Base-by-base conservation (phyloP, 2,888 invertebrate species). In the Trachelus iudaicus region DNA sequence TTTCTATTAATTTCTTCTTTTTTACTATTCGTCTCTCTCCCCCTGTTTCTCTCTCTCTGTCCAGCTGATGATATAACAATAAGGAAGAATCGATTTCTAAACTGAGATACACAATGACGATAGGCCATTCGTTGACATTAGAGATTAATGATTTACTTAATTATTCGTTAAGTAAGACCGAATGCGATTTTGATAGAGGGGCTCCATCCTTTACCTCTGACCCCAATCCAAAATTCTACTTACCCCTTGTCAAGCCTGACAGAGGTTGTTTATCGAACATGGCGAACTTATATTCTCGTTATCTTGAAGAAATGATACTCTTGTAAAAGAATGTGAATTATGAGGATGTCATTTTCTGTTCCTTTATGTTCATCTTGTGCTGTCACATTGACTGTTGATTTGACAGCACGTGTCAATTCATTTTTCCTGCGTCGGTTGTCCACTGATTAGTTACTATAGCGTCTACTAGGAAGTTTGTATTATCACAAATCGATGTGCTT, bases 401-500 rank as follows among this genome's bases (percentile, higher is more conserved):
- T 56, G 40, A 23, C 40, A 56, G 40, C 40, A 23, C 76, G 78
- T 75, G 81, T 81, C 79, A 76, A 79, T 77, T 82, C 81, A 80
- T 81, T 79, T 82, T 84, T 75, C 79, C 82, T 82, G 84, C 85
- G 83, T 88, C 87, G 86, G 85, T 87, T 80, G 81, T 84, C 81
- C 85, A 87, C 84, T 84, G 85, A 86, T 87, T 86, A 87, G 87
- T 89, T 87, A 83, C 86, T 88, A 30, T 31, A 87, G 87, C 84
- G 84, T 87, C 85, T 84, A 83, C 84, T 84, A 84, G 86, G 87
- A 86, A 87, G 85, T 89, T 89, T 86, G 84, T 87, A 87, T 87
- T 85, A 85, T 86, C 86, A 83, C 85, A 83, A 88, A 85, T 89
- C 83, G 83, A 89, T 87, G 87, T 88, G 87, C 88, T 87, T 87